Percentiles rank a stretch among this genome's conserved stretches.
Conservation (phyloP, 2,113 vertebrate genomes). For the Poicephalus meyeri region DNA sequence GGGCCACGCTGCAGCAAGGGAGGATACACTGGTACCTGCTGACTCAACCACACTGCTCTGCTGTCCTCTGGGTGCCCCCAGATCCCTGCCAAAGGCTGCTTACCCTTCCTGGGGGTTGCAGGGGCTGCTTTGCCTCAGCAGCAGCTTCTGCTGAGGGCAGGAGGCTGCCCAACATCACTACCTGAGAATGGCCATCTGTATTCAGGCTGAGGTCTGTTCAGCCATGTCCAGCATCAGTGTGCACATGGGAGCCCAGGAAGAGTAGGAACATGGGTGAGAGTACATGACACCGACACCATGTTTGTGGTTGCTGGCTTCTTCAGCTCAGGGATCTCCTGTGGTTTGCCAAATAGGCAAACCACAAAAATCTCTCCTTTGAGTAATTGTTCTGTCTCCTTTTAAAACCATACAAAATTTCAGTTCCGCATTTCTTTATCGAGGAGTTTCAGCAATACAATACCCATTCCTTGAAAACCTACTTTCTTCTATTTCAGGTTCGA, state of each 20-base stretch:
- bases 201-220: background rate
- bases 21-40: rapidly evolving
- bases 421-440: background rate
- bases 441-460: background rate
- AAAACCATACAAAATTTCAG: background rate
- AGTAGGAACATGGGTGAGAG: background rate
- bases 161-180: background rate
- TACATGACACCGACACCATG: too few relatives aligned
- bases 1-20: too few relatives aligned
- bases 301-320: background rate
- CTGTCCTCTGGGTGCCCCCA: background rate
- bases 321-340: background rate
- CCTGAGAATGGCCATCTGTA: background rate
- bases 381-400: background rate
- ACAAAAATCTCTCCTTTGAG: background rate
- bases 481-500: background rate
- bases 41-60: background rate
- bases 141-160: background rate
- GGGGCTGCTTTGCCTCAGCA: background rate
- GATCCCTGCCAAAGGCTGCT: background rate
- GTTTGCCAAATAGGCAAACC: background rate
- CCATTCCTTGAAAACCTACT: background rate
- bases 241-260: background rate
- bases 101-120: background rate
- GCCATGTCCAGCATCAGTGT: background rate